Evolutionary conservation across 2,888 invertebrate genomes (phyloP).

Genomic region (Melipona bicolor): DNA sequence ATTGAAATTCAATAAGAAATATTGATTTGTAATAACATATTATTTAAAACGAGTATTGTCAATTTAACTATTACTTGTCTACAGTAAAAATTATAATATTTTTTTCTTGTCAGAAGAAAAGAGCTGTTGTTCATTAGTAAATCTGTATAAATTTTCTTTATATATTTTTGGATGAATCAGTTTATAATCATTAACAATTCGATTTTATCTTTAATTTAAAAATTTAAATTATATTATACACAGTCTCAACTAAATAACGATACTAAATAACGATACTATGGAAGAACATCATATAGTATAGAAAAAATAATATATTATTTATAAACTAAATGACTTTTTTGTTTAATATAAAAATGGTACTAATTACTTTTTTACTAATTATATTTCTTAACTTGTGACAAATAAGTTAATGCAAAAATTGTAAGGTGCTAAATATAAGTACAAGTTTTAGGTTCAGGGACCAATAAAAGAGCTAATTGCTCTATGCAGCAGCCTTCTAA

Average conservation of each 20-base stretch:
- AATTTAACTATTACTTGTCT: conserved; percentile 32
- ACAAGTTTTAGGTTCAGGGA: conserved; percentile 78
- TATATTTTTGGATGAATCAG: conserved; percentile 14
- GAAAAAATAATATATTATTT: neutral
- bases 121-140: conserved; percentile 4
- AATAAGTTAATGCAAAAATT: conserved; percentile 51
- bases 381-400: conserved; percentile 54
- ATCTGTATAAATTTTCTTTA: conserved; percentile 16
- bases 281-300: neutral
- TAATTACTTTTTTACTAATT: conserved; percentile 15
- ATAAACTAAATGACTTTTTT: conserved; percentile 5
- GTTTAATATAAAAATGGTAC: neutral
- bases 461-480: conserved; percentile 71
- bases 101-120: neutral
- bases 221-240: conserved; percentile 36
- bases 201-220: conserved; percentile 28
- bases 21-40: conserved; percentile 25
- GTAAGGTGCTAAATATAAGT: conserved; percentile 65
- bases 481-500: conserved; percentile 61
- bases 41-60: conserved; percentile 34
- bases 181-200: conserved; percentile 30
- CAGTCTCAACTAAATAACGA: conserved; percentile 55
- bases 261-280: conserved; percentile 26
- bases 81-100: conserved; percentile 14
- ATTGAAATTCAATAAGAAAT: conserved; percentile 35